Conservation (phyloP, 2,888 invertebrate genomes). For the Antitype chi region DNA sequence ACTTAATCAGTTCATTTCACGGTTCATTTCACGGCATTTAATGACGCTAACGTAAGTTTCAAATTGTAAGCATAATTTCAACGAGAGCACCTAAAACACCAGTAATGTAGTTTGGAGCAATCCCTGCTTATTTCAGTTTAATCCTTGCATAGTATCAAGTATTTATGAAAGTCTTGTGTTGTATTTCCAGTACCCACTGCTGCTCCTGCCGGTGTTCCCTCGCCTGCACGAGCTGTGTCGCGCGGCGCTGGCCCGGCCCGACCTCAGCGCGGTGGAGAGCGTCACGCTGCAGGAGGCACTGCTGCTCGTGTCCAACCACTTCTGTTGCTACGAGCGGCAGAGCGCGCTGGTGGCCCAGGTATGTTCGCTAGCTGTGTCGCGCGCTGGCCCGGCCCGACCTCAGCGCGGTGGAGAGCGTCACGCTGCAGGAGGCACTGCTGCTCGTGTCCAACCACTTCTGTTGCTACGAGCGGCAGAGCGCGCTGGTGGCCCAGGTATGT, state of each 20-base stretch:
- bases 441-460: slow-evolving; percentile 97
- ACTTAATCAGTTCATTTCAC: not conserved
- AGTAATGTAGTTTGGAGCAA: not conserved
- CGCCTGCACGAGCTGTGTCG: slow-evolving; percentile 95
- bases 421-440: slow-evolving; percentile 94
- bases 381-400: slow-evolving; percentile 93
- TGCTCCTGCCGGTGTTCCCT: slow-evolving; percentile 96
- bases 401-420: slow-evolving; percentile 95
- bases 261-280: slow-evolving; percentile 95
- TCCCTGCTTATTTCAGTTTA: not conserved
- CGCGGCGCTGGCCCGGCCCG: slow-evolving; percentile 92
- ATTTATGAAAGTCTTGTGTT: not conserved
- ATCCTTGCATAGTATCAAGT: not conserved
- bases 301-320: slow-evolving; percentile 96
- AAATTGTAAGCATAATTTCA: not conserved
- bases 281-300: slow-evolving; percentile 95
- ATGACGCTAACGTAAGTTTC: not conserved
- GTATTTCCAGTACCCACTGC: slow-evolving; percentile 92
- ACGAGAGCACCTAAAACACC: not conserved
- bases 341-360: slow-evolving; percentile 86
- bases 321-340: slow-evolving; percentile 96
- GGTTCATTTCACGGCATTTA: not conserved
- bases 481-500: slow-evolving; percentile 84
- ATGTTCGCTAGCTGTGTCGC: slow-evolving; percentile 89
- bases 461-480: slow-evolving; percentile 94